Evolutionary conservation across 2,113 vertebrate genomes (phyloP), one percentile per base, ranked within the genome.

Genomic region (Tricholaema leucomelas): DNA sequence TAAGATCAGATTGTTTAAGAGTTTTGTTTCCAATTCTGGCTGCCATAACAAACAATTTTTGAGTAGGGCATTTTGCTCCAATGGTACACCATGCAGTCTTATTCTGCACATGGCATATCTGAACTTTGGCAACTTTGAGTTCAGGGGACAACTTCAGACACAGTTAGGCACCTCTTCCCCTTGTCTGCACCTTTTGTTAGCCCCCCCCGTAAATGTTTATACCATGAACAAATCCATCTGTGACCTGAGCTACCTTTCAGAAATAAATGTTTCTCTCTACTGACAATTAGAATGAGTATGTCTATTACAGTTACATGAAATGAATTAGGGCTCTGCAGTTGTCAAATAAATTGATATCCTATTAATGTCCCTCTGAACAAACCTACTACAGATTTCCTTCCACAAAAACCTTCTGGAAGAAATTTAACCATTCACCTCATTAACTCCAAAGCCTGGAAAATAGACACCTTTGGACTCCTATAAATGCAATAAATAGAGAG

Each of bases 21-120:
- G 7, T 48, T 92, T 76, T 65, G 3, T 52, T 93, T 88, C 30
- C 10, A 56, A 13, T 63, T 70, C 13, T 59, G 25, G 19, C 24
- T 67, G 50, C 21, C 31, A 6, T 33, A 28, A 70, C 48, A 60
- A 36, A 3, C 6, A 27, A 1, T 3, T 75, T 70, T 75, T 61
- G 24, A 23, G 10, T 1, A 2, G 3, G 2, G 4, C 23, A 8
- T 7, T 70, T 82, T 90, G 7, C 7, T 76, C 6, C 15, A 36
- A 2, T 7, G 25, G 20, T 2, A 4, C 0, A 1, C 2, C 21
- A 15, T 5, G 14, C 9, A 42, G 7, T 4, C 7, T 6, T 42
- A 2, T 16, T 83, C 50, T 65, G 20, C n/a, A 35, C 1, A 0
- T 14, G 24, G 5, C 1, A 33, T 10, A 50, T 5, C 27, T 55